A percentile compares a stretch with the other conserved stretches of the same genome.
Evolutionary conservation across 2,888 invertebrate genomes (phyloP).

Genomic region (Malthinus seriepunctatus): DNA sequence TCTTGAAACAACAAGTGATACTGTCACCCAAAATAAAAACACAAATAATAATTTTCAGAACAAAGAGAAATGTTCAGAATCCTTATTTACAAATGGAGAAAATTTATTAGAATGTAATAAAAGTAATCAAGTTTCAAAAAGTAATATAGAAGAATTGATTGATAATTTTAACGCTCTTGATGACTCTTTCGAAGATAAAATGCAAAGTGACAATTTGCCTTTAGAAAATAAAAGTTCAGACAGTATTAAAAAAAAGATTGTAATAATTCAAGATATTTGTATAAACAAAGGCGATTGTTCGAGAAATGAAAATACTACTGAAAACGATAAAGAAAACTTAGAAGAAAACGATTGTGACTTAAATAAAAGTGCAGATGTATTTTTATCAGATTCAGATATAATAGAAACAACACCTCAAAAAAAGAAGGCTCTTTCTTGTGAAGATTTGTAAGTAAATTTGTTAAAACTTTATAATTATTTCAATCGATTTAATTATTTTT

Average conservation of each 20-base stretch:
- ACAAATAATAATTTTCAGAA: not conserved
- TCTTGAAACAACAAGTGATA: not conserved
- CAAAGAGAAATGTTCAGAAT: constrained; percentile 18
- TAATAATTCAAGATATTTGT: no score
- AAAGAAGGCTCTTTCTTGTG: constrained; percentile 11
- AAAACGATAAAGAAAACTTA: not conserved
- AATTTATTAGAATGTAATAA: not conserved
- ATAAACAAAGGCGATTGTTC: no score
- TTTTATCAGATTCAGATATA: constrained; percentile 39
- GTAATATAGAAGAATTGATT: constrained; percentile 6
- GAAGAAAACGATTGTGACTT: not conserved
- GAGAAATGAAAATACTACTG: constrained; percentile 27
- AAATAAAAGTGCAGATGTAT: constrained; percentile 27
- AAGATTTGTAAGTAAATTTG: constrained; percentile 11
- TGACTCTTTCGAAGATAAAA: constrained; percentile 13
- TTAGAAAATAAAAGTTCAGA: no score
- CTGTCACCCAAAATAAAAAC: no score
- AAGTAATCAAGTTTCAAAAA: not conserved
- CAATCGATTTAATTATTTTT: constrained; percentile 11
- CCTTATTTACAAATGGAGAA: constrained; percentile 5
- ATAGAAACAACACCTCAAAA: constrained; percentile 45
- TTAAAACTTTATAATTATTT: not conserved
- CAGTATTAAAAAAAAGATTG: no score
- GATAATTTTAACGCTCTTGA: constrained; percentile 19
- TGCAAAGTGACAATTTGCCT: not conserved